A percentile compares a stretch with the other conserved stretches of the same genome.
Evolutionary conservation across 2,113 vertebrate genomes (phyloP).

Genomic region (Microcebus jonahi): DNA sequence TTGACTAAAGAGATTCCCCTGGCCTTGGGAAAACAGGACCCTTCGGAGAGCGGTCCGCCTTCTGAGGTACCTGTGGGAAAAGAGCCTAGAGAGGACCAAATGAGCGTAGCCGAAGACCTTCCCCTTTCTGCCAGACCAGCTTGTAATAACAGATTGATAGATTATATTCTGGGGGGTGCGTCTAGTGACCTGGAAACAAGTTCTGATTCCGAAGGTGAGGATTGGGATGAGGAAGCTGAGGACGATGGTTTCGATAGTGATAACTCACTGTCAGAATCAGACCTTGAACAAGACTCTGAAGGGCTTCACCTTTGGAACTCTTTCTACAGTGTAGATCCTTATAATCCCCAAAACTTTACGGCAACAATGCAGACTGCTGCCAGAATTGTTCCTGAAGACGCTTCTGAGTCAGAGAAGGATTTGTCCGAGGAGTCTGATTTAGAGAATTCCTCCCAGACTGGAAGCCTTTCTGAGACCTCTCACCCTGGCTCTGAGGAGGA

Average conservation of each 20-base stretch:
- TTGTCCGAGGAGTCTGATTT: conserved; percentile 2
- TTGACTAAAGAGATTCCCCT: not conserved
- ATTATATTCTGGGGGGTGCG: conserved; percentile 93
- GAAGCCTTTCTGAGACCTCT: conserved; percentile 72
- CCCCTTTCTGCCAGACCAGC: conserved; percentile 50
- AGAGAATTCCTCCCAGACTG: conserved; percentile 63
- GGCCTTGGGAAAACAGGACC: not conserved
- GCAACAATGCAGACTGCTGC: conserved; percentile 86
- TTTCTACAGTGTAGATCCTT: conserved; percentile 90
- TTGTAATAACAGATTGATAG: conserved; percentile 93
- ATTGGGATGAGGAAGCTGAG: conserved; percentile 81
- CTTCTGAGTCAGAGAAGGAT: not conserved
- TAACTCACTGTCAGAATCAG: conserved; percentile 85
- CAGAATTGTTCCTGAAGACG: not conserved
- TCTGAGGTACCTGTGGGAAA: not conserved
- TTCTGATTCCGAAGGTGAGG: conserved; percentile 80
- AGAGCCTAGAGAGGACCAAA: not conserved
- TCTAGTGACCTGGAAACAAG: conserved; percentile 86
- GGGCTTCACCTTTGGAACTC: conserved; percentile 89
- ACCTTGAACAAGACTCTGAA: conserved; percentile 80
- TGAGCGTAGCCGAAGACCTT: not conserved
- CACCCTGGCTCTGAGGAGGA: conserved; percentile 75
- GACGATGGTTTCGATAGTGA: conserved; percentile 95
- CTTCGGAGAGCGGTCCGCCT: not conserved
- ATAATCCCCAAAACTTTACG: conserved; percentile 93